These are phyloP conservation scores for Procambarus virginalis DNA, from an alignment of 1,140 invertebrate species.

Conservation along the genomic window DNA sequence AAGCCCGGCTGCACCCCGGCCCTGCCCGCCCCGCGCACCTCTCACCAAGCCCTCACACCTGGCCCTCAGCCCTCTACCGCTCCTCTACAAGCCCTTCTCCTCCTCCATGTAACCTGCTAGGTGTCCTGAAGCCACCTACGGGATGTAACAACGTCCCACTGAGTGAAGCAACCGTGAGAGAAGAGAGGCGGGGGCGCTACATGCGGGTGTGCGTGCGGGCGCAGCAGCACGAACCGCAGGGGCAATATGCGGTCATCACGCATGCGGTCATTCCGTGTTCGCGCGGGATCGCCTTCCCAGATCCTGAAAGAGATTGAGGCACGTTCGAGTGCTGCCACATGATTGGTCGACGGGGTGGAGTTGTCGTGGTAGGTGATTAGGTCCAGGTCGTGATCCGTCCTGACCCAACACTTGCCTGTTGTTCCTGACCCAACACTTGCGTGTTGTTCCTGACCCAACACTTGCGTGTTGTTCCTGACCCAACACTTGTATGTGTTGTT, in stretches of 20 bases:
- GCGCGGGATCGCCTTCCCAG: slow-evolving; percentile 22
- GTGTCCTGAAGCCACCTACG: background rate
- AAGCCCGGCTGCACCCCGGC: background rate
- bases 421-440: no score
- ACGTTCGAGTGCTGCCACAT: background rate
- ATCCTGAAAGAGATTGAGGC: slow-evolving; percentile 9
- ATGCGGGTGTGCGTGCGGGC: background rate
- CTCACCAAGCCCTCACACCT: background rate
- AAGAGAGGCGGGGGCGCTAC: background rate
- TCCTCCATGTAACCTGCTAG: background rate
- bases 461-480: no score
- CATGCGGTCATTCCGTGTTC: slow-evolving; percentile 19
- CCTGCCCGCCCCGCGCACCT: slow-evolving; percentile 7
- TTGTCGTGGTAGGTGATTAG: background rate
- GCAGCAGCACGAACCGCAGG: background rate
- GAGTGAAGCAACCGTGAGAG: background rate
- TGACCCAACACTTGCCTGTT: background rate
- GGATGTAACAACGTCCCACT: background rate
- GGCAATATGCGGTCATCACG: slow-evolving; percentile 12
- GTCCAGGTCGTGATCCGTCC: background rate
- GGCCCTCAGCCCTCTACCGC: background rate
- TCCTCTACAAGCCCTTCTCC: background rate
- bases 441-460: no score
- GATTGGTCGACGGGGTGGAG: slow-evolving; percentile 1
- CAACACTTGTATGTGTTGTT: no score